Conservation (phyloP, 2,113 vertebrate species). For the Cinclus mexicanus region DNA sequence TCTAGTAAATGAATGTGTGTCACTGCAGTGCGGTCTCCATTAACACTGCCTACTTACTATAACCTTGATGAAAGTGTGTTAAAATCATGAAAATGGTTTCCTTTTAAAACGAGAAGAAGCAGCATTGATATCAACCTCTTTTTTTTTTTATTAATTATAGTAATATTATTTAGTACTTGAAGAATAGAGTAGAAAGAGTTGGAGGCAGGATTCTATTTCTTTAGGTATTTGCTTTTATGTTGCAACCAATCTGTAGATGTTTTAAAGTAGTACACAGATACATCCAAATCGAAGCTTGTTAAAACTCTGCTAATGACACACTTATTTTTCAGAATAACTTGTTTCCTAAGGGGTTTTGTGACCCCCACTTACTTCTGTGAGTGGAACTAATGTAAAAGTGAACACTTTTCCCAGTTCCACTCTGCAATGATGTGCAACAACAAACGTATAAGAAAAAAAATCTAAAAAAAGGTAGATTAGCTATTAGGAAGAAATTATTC, state of each 20-base stretch:
- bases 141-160: not conserved
- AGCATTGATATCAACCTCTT: not conserved
- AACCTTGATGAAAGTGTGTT: not conserved
- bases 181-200: not conserved
- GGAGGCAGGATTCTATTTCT: not conserved
- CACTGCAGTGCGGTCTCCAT: not conserved
- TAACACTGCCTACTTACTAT: not conserved
- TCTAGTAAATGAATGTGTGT: not conserved
- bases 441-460: accelerated
- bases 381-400: not conserved
- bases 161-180: not conserved
- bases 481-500: not conserved
- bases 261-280: not conserved
- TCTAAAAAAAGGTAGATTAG: not conserved
- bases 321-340: not conserved
- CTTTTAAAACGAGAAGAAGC: not conserved
- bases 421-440: not conserved
- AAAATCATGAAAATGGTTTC: not conserved
- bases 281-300: not conserved
- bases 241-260: not conserved
- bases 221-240: not conserved
- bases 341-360: not conserved
- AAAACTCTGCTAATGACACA: not conserved
- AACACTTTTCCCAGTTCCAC: not conserved
- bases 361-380: not conserved